Base-by-base conservation (phyloP, 2,888 invertebrate species). In the Rhyacophila evoluta region DNA sequence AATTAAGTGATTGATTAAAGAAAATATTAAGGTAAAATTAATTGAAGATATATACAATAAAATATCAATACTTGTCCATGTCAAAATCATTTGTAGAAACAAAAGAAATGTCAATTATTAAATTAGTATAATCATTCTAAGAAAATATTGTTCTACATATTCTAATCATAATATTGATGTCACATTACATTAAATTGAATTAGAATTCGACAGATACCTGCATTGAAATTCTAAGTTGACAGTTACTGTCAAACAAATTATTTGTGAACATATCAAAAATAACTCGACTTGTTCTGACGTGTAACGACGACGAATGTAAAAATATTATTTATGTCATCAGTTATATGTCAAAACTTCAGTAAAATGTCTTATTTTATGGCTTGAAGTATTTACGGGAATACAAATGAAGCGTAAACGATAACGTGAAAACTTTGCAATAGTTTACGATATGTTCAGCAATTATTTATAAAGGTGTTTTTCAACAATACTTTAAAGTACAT, bases 351-450 rank as follows among this genome's bases (percentile, higher is more conserved):
- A 55, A 55, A 55, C 55, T 25, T 55, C 1, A 55, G 55, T 55
- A 25, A 55, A 55, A 25, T 55, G 55, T 55, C 25, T 55, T 25
- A 55, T 55, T 55, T 55, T 55, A 55, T 25, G 55, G 25, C 55
- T 55, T 19, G 55, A 25, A 19, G 55, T 55, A 19, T 55, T 55
- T 55, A 55, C 55, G 19, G 55, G 55, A 55, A 55, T 55, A 55
- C 55, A 19, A 55, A 55, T 55, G 55, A 55, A 55, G 41, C 15
- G 41, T 41, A 41, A 41, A 41, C 41, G 55, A 55, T 55, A 55
- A 55, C 19, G 25, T 1, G 10, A 55, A 55, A 55, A 55, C 55
- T 55, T 55, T 55, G 55, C 8, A 55, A 55, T 55, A 25, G 41
- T 55, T 25, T 55, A 39, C 4, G 39, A 39, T 39, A 12, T 39